Evolutionary conservation across 2,797 vertebrate genomes (phyloP).

Genomic region (Sebastes cheni): DNA sequence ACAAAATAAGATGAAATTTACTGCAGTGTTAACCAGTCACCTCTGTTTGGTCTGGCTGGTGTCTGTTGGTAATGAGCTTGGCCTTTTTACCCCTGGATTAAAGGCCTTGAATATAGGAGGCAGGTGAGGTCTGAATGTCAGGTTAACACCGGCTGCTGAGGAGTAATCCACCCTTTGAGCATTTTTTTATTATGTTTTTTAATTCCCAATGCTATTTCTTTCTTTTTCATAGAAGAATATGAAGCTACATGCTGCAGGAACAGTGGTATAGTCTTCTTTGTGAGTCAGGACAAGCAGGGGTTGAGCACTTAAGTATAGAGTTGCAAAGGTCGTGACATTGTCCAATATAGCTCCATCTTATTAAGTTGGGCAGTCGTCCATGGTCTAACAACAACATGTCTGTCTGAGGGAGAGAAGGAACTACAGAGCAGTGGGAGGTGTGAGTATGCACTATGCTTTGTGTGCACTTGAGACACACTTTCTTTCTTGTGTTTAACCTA

Average conservation of each 20-base stretch:
- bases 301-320: conserved; percentile 11
- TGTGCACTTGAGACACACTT: neutral
- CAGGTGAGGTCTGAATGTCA: conserved; percentile 24
- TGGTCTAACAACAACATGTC: neutral
- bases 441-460: neutral
- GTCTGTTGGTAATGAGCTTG: conserved; percentile 55
- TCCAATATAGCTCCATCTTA: conserved; percentile 38
- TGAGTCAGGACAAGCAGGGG: neutral
- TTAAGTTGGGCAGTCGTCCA: conserved; percentile 30
- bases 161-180: neutral
- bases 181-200: neutral
- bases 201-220: neutral
- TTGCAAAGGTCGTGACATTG: conserved; percentile 40
- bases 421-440: neutral
- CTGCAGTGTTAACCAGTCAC: neutral
- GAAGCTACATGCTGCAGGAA: neutral
- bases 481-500: neutral
- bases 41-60: conserved; percentile 27
- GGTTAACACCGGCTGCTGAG: conserved; percentile 23
- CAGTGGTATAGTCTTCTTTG: neutral
- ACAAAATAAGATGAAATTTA: neutral
- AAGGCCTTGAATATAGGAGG: conserved; percentile 19
- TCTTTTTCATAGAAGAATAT: neutral
- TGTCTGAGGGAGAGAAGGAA: conserved; percentile 12
- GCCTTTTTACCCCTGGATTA: conserved; percentile 55